Conservation (phyloP, 1,140 invertebrate species). For the Ceratosolen solmsi region DNA sequence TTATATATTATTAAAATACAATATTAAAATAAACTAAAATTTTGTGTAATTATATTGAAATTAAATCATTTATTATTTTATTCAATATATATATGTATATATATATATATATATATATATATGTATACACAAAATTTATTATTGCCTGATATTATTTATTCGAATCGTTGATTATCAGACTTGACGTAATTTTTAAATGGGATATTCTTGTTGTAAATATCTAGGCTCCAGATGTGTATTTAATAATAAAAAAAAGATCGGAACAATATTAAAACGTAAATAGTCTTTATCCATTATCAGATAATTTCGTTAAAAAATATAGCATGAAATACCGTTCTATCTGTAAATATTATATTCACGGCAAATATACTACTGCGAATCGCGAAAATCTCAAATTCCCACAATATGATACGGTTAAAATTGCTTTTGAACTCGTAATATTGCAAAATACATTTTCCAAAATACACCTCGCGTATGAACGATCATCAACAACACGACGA, state of each 20-base stretch:
- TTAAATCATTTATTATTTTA: too few species aligned
- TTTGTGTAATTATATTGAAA: too few species aligned
- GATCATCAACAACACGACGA: background rate
- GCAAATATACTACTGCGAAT: background rate
- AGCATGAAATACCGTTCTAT: background rate
- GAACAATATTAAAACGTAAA: too few species aligned
- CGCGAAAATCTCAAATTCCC: background rate
- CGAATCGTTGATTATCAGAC: too few species aligned
- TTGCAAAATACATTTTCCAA: constrained; percentile 5
- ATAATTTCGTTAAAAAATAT: background rate
- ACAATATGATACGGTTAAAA: background rate
- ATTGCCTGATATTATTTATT: too few species aligned
- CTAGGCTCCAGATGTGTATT: too few species aligned
- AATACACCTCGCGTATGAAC: background rate
- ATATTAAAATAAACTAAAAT: too few species aligned
- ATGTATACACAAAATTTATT: background rate
- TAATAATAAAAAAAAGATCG: too few species aligned
- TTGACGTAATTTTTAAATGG: too few species aligned
- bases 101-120: background rate
- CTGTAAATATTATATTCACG: background rate
- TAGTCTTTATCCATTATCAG: background rate
- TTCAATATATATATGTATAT: too few species aligned
- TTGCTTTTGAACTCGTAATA: background rate
- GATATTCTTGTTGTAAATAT: too few species aligned
- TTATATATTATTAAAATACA: too few species aligned